These are phyloP conservation scores for Hemibagrus wyckioides DNA, from an alignment of 2,113 vertebrate species.

Conservation along the genomic window DNA sequence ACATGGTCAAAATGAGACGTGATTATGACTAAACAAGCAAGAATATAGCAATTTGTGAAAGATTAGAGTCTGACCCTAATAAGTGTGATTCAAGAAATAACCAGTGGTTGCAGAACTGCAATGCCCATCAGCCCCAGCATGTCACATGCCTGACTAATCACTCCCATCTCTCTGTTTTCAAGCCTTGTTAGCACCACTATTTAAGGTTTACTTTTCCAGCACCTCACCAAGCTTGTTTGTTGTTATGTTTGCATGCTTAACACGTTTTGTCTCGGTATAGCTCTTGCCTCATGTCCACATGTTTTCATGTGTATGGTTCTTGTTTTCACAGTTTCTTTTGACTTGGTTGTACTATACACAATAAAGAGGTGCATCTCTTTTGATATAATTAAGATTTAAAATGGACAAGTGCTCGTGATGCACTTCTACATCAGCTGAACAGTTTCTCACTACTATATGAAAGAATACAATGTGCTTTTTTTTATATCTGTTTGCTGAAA, in stretches of 20 bases:
- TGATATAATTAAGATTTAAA: neutral
- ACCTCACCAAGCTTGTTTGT: no score
- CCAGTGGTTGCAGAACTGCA: no score
- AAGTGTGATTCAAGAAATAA: neutral
- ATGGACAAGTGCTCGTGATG: neutral
- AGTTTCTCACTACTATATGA: neutral
- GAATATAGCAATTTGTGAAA: neutral
- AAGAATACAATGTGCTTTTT: neutral
- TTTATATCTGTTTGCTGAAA: neutral
- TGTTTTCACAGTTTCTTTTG: neutral
- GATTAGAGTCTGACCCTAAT: neutral
- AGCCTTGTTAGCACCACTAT: neutral
- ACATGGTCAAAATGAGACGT: neutral
- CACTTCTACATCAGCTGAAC: neutral
- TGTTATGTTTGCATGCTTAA: neutral
- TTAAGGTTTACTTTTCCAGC: neutral
- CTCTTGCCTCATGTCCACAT: neutral
- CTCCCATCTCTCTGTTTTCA: neutral
- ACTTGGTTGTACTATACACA: no score
- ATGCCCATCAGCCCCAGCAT: no score
- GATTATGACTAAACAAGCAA: neutral
- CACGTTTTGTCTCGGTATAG: neutral
- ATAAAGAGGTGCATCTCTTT: neutral
- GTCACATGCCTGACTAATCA: no score
- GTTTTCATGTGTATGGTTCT: neutral